These are phyloP conservation scores for Nannobrachium achirus DNA, from an alignment of 2,113 vertebrate species.

Conservation along the genomic window DNA sequence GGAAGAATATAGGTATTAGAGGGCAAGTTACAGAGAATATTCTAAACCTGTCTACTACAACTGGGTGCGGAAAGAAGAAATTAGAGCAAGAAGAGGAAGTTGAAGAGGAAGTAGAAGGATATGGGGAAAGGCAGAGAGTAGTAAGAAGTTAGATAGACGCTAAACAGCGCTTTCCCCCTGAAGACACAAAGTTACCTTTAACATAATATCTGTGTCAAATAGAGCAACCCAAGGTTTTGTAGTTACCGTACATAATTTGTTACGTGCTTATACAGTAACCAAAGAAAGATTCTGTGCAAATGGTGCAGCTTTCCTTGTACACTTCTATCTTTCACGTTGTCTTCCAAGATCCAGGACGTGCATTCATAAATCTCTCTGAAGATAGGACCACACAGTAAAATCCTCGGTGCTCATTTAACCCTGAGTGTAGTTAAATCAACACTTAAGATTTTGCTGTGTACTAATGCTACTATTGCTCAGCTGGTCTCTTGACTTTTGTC, in stretches of 20 bases:
- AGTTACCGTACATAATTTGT: constrained; percentile 15
- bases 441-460: too few species aligned
- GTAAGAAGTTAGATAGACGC: constrained; percentile 11
- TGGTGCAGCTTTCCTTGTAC: constrained; percentile 51
- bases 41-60: neutral
- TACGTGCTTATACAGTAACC: constrained; percentile 37
- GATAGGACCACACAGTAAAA: neutral
- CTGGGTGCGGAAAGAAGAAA: neutral
- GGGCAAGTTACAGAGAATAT: neutral
- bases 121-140: neutral
- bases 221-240: constrained; percentile 39
- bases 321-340: constrained; percentile 6
- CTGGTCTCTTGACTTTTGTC: too few species aligned
- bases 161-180: constrained; percentile 47
- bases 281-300: constrained; percentile 70
- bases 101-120: neutral
- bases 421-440: too few species aligned
- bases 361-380: constrained; percentile 1
- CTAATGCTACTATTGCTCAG: too few species aligned
- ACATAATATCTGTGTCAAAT: constrained; percentile 42
- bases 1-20: neutral
- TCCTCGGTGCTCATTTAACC: too few species aligned
- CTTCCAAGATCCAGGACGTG: constrained; percentile 23
- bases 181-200: constrained; percentile 46
- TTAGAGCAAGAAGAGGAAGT: neutral